These are phyloP conservation scores for Chloropsis cyanopogon DNA, from an alignment of 2,113 vertebrate genomes.

Conservation along the genomic window DNA sequence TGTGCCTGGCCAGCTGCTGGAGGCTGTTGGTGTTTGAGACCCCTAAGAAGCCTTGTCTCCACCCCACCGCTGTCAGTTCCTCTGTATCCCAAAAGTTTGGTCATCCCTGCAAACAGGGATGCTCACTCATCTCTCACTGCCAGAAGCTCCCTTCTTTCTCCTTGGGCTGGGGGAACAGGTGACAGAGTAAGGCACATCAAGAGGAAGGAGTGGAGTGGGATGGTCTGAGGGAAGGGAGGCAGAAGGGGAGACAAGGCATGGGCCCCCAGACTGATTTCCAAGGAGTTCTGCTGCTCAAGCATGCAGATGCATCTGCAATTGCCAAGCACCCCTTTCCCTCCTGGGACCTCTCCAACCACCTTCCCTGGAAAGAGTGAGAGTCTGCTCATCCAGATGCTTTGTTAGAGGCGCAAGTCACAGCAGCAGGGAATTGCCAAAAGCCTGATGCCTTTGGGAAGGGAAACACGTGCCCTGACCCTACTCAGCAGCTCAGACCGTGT, in stretches of 20 bases:
- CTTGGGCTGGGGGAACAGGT: background rate
- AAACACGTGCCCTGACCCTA: background rate
- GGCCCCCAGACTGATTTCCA: background rate
- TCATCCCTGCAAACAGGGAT: background rate
- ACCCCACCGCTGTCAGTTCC: accelerated
- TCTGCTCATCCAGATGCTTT: background rate
- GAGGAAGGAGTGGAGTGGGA: background rate
- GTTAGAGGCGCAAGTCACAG: background rate
- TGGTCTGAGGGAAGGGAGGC: background rate
- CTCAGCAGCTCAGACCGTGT: background rate
- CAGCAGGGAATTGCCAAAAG: background rate
- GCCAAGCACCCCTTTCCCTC: background rate
- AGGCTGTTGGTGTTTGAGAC: background rate
- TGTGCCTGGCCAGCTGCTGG: background rate
- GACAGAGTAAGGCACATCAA: background rate
- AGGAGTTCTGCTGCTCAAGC: background rate
- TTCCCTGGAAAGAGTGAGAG: background rate
- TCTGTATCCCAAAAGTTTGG: accelerated
- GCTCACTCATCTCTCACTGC: background rate
- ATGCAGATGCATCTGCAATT: accelerated
- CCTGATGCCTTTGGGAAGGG: background rate
- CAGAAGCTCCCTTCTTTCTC: background rate
- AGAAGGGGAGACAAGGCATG: accelerated
- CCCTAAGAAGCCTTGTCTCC: background rate
- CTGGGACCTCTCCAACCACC: background rate